These are phyloP conservation scores for Sandelia bainsii DNA, from an alignment of 2,797 vertebrate genomes.

Conservation along the genomic window DNA sequence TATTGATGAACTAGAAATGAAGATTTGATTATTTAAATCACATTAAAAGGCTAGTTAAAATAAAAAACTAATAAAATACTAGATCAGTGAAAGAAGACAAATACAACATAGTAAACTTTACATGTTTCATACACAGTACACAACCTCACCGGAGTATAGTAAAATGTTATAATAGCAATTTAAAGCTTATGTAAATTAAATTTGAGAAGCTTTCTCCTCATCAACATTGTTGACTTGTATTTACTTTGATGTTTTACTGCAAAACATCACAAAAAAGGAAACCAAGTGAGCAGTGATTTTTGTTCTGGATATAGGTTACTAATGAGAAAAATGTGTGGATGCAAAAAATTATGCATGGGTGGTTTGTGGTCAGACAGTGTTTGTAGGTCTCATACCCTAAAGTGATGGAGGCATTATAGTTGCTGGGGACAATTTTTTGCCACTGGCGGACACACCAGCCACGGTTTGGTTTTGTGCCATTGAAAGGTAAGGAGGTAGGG, in stretches of 20 bases:
- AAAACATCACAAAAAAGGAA: background rate
- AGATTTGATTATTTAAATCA: no score
- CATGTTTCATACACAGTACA: no score
- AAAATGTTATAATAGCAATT: no score
- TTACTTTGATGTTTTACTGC: background rate
- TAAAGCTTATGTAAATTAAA: no score
- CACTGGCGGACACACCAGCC: slow-evolving; percentile 83
- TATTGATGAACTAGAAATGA: no score
- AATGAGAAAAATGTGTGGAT: no score
- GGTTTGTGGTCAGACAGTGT: background rate
- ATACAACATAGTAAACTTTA: no score
- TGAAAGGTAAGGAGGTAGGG: slow-evolving; percentile 45
- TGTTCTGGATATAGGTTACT: no score
- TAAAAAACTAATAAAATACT: background rate
- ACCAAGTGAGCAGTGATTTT: background rate
- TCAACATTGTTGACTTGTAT: background rate
- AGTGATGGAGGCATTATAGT: slow-evolving; percentile 48
- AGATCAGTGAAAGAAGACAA: background rate
- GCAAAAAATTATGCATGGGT: background rate
- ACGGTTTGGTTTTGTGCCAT: slow-evolving; percentile 54
- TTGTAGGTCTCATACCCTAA: slow-evolving; percentile 63
- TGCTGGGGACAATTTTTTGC: slow-evolving; percentile 72
- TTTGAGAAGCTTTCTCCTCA: no score
- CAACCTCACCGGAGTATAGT: background rate
- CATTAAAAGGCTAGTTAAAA: no score